phyloP scores from a whole-genome alignment of 2,113 vertebrate genomes.

The Percina caprodes region DNA sequence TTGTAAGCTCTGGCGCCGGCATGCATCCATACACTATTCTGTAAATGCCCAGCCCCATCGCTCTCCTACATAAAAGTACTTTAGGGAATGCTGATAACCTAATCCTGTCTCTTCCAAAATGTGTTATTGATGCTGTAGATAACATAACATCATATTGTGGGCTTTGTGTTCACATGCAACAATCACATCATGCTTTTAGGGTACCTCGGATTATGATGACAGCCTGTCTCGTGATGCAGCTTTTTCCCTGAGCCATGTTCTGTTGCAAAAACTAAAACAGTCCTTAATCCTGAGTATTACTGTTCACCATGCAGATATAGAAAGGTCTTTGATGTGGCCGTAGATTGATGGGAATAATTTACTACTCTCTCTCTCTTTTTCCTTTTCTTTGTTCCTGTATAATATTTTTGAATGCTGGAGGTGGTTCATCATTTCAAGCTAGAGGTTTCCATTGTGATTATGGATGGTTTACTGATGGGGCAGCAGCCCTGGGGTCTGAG shows the following conservation, averaged over 20 bases:
- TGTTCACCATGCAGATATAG: background rate
- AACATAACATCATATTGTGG: slow-evolving; percentile 1
- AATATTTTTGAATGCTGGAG: background rate
- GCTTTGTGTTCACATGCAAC: slow-evolving; percentile 2
- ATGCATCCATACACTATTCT: slow-evolving; percentile 26
- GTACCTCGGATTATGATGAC: background rate
- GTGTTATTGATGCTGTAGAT: slow-evolving; percentile 17
- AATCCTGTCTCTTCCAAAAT: slow-evolving; percentile 38
- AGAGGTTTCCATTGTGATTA: background rate
- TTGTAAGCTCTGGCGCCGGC: slow-evolving; percentile 26
- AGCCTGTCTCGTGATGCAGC: slow-evolving; percentile 10
- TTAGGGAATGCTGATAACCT: slow-evolving; percentile 33
- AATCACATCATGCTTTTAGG: background rate
- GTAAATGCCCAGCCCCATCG: slow-evolving; percentile 47
- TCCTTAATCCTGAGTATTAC: background rate
- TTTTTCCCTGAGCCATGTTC: slow-evolving; percentile 5
- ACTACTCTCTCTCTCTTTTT: background rate
- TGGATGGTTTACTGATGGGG: background rate
- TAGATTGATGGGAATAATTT: background rate
- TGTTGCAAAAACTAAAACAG: background rate
- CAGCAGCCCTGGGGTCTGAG: background rate
- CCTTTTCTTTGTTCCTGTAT: background rate
- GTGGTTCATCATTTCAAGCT: background rate
- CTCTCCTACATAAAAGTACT: slow-evolving; percentile 59
- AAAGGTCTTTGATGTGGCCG: background rate